These are phyloP conservation scores for Campylomormyrus tamandua DNA, from an alignment of 2,113 vertebrate genomes.

Conservation along the genomic window DNA sequence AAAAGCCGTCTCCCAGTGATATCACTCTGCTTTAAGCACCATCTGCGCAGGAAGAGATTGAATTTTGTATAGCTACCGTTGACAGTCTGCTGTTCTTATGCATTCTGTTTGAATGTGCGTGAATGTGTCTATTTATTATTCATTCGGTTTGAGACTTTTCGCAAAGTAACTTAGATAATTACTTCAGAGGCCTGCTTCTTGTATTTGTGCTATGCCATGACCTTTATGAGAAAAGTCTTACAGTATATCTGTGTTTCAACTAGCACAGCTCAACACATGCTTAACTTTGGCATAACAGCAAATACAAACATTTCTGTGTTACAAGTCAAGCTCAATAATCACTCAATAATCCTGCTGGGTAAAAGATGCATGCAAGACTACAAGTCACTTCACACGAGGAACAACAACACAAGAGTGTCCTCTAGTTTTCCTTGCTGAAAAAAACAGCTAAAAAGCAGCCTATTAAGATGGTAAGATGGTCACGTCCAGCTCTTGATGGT, in stretches of 20 bases:
- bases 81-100: constrained; percentile 7
- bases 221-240: not conserved
- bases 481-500: not conserved
- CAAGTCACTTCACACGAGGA: not conserved
- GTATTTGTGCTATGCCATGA: not conserved
- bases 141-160: constrained; percentile 15
- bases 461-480: not conserved
- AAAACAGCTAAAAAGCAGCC: not conserved
- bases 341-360: not conserved
- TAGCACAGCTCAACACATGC: not conserved
- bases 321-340: not conserved
- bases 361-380: not conserved
- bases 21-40: not conserved
- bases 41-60: not conserved
- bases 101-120: constrained; percentile 19
- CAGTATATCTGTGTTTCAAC: too few relatives aligned
- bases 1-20: constrained; percentile 41
- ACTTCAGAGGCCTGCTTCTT: not conserved
- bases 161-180: not conserved
- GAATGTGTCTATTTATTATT: constrained; percentile 12
- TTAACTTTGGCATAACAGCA: not conserved
- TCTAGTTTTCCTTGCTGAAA: not conserved
- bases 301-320: not conserved
- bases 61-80: constrained; percentile 30
- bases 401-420: not conserved